A percentile compares a stretch with the other conserved stretches of the same genome.
Conservation (phyloP, 2,888 invertebrate genomes). For the Meteorus cinctellus region DNA sequence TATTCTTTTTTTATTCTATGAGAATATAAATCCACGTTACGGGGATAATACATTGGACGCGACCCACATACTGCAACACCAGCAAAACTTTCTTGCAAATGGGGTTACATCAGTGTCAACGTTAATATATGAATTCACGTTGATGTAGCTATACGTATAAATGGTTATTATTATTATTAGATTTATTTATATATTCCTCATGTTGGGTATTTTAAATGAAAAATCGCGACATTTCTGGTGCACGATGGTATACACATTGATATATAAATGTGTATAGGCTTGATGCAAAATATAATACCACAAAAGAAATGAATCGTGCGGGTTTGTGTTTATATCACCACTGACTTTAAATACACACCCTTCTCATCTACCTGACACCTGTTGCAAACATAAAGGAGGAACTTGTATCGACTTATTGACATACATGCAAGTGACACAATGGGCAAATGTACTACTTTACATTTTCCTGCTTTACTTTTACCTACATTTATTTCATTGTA, state of each 20-base stretch:
- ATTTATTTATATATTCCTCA: neutral
- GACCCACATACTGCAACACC: slow-evolving; percentile 31
- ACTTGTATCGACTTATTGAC: slow-evolving; percentile 55
- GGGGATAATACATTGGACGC: slow-evolving; percentile 39
- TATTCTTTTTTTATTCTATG: neutral
- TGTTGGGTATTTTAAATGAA: slow-evolving; percentile 6
- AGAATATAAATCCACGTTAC: slow-evolving; percentile 37
- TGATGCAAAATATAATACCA: too few relatives aligned
- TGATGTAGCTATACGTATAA: neutral
- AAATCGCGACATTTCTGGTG: neutral
- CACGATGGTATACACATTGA: slow-evolving; percentile 20
- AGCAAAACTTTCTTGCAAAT: slow-evolving; percentile 3
- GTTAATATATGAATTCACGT: neutral
- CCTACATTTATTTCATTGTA: neutral
- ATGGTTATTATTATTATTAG: slow-evolving; percentile 2
- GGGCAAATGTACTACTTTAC: slow-evolving; percentile 49
- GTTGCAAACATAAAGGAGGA: slow-evolving; percentile 52
- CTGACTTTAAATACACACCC: slow-evolving; percentile 49
- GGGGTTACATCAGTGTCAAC: neutral
- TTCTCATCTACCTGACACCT: slow-evolving; percentile 48
- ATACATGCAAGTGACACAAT: slow-evolving; percentile 46
- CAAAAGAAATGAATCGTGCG: neutral
- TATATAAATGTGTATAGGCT: slow-evolving; percentile 43
- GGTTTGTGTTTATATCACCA: slow-evolving; percentile 35
- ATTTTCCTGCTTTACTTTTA: slow-evolving; percentile 11